Percentiles rank a stretch among this genome's conserved stretches.
Conservation (phyloP, 2,113 vertebrate species). For the Hemiscyllium ocellatum region DNA sequence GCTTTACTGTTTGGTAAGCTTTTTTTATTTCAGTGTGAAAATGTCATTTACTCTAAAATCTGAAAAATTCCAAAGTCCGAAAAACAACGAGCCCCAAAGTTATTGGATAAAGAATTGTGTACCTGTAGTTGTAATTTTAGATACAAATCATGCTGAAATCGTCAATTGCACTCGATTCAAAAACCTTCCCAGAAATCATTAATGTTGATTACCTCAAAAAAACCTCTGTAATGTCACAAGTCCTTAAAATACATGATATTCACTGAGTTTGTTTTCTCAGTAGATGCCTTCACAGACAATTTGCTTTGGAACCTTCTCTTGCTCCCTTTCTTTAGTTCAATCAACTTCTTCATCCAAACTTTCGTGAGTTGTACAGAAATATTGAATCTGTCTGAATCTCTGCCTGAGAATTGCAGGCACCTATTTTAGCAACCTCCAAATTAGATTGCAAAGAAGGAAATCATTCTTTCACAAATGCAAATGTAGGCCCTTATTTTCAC, state of each 20-base stretch:
- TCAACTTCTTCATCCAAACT: neutral
- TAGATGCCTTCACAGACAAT: neutral
- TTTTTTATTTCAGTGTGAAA: too few relatives aligned
- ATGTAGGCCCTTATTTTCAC: neutral
- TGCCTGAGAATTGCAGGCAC: neutral
- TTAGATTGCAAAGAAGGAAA: neutral
- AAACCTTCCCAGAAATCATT: neutral
- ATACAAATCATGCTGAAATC: neutral
- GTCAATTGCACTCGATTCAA: neutral
- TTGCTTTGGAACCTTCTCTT: neutral
- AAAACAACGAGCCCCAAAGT: too few relatives aligned
- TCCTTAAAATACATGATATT: neutral
- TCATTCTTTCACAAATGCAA: neutral
- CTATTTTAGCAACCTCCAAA: neutral
- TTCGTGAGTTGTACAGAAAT: neutral
- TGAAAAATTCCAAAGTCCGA: too few relatives aligned
- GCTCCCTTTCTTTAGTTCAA: neutral
- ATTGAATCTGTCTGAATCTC: neutral
- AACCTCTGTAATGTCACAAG: neutral
- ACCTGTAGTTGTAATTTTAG: neutral
- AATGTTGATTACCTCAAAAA: neutral
- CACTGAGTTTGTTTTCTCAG: neutral
- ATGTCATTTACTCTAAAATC: too few relatives aligned
- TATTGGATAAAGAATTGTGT: too few relatives aligned
- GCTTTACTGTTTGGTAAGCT: too few relatives aligned